Conservation (phyloP, 1,140 invertebrate genomes). For the Trachymyrmex cornetzi region DNA sequence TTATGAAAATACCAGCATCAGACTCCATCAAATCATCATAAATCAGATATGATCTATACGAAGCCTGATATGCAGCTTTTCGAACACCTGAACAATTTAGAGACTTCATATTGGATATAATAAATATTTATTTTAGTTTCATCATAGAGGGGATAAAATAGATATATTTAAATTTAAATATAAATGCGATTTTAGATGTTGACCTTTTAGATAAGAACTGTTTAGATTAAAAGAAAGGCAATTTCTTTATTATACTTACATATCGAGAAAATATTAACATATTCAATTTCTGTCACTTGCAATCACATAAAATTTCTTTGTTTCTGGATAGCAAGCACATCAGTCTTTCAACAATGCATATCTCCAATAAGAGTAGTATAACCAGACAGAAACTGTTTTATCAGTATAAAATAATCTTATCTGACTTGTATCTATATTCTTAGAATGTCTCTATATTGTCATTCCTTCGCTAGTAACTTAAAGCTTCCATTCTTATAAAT, state of each 20-base stretch:
- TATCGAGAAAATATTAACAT: not conserved
- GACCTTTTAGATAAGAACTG: not conserved
- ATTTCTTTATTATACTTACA: not conserved
- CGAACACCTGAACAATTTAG: not conserved
- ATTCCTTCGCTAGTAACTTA: not conserved
- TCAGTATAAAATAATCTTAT: not conserved
- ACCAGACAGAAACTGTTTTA: not conserved
- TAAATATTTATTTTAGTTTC: not conserved
- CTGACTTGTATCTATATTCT: not conserved
- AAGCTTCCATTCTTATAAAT: not conserved
- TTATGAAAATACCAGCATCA: not conserved
- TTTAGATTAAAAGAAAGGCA: not conserved
- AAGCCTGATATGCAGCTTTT: not conserved
- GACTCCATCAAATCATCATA: not conserved
- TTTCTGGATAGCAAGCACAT: not conserved
- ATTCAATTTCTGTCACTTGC: no score
- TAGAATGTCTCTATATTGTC: not conserved
- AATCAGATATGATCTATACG: not conserved
- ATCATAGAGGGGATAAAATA: not conserved
- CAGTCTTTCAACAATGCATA: conserved; percentile 72
- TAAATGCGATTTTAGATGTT: not conserved
- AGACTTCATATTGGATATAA: not conserved
- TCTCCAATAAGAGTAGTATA: conserved; percentile 70
- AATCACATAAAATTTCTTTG: no score
- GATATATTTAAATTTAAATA: not conserved